Conservation (phyloP, 2,888 invertebrate genomes). For the Spisula subtruncata region DNA sequence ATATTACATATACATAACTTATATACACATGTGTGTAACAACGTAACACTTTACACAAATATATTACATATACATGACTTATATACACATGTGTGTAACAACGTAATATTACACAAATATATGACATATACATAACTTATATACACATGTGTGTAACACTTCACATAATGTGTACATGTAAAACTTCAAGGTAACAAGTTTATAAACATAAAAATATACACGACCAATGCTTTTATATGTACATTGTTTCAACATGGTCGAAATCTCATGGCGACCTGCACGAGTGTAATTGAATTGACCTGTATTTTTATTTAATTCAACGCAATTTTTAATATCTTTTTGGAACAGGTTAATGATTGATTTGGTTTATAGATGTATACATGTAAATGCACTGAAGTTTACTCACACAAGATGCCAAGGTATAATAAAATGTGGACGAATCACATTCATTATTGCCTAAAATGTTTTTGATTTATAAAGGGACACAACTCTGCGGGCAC, state of each 20-base stretch:
- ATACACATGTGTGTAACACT: no score
- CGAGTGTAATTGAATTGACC: neutral
- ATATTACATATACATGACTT: no score
- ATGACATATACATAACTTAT: no score
- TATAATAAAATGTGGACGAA: neutral
- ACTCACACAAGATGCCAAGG: neutral
- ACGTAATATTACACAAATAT: no score
- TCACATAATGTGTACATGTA: neutral
- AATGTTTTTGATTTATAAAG: constrained; percentile 3
- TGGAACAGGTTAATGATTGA: no score
- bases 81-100: no score
- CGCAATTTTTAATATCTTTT: no score
- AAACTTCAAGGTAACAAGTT: neutral
- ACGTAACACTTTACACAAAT: no score
- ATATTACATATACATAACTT: no score
- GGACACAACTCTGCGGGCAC: neutral
- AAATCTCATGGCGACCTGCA: constrained; percentile 16
- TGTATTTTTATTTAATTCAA: no score
- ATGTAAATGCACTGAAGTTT: neutral
- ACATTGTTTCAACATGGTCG: neutral
- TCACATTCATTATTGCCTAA: neutral
- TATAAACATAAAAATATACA: neutral
- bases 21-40: no score
- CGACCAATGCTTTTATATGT: neutral
- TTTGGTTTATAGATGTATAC: no score